phyloP scores from a whole-genome alignment of 2,797 vertebrate genomes.

The Phalloptychus januarius region DNA sequence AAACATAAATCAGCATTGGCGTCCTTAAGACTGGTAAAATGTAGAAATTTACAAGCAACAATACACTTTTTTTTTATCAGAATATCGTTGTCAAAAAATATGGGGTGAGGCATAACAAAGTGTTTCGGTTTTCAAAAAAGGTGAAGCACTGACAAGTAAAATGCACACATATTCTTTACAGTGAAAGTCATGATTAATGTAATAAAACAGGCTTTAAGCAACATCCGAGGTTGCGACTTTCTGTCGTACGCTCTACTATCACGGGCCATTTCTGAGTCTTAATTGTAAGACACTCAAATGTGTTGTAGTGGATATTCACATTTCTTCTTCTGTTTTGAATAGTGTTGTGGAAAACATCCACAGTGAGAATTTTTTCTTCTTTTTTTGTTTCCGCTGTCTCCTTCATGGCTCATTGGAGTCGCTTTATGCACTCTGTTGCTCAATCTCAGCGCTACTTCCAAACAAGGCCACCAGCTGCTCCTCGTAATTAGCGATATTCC shows the following conservation, averaged over 20 bases:
- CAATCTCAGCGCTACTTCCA: slow-evolving; percentile 94
- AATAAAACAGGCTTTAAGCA: slow-evolving; percentile 61
- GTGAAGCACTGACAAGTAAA: slow-evolving; percentile 56
- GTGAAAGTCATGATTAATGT: slow-evolving; percentile 76
- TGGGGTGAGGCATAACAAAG: slow-evolving; percentile 51
- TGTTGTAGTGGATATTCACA: slow-evolving; percentile 65
- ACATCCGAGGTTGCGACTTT: slow-evolving; percentile 44
- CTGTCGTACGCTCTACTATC: slow-evolving; percentile 41
- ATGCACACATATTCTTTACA: slow-evolving; percentile 69
- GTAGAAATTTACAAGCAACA: slow-evolving; percentile 62
- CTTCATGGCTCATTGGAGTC: slow-evolving; percentile 76
- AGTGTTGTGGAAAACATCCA: slow-evolving; percentile 54
- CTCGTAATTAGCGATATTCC: slow-evolving; percentile 98
- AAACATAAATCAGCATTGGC: slow-evolving; percentile 71
- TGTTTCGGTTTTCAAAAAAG: slow-evolving; percentile 59
- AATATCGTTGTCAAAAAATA: slow-evolving; percentile 55
- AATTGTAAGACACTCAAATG: slow-evolving; percentile 62
- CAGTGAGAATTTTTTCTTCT: slow-evolving; percentile 37
- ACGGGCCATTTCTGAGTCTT: slow-evolving; percentile 30
- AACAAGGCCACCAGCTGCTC: slow-evolving; percentile 96
- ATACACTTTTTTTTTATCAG: slow-evolving; percentile 37
- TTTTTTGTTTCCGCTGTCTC: slow-evolving; percentile 74
- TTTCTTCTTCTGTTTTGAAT: slow-evolving; percentile 62
- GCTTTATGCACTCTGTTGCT: slow-evolving; percentile 88
- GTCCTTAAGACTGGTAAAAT: slow-evolving; percentile 51